These are phyloP conservation scores for Psittacula echo DNA, from an alignment of 2,797 vertebrate species.

Conservation along the genomic window DNA sequence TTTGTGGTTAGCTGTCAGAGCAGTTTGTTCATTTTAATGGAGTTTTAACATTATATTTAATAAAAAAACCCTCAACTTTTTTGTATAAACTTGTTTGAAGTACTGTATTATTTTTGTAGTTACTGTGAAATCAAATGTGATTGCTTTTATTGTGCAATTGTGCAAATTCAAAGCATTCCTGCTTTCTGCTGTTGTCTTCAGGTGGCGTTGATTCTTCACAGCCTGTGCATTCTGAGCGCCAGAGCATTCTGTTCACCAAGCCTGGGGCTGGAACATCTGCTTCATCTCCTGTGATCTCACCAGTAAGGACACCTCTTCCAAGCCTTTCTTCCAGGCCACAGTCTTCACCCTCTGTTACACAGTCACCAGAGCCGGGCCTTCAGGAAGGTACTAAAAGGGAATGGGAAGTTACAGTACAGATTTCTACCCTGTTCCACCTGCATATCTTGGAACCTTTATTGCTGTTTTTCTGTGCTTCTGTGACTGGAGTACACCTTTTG, in stretches of 20 bases:
- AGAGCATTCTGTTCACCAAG: slow-evolving; percentile 60
- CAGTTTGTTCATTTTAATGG: background rate
- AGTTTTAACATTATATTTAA: background rate
- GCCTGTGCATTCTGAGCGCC: slow-evolving; percentile 45
- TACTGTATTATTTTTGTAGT: background rate
- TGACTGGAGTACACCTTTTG: background rate
- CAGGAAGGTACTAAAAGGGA: slow-evolving; percentile 76
- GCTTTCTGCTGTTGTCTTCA: slow-evolving; percentile 33
- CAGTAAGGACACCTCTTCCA: slow-evolving; percentile 50
- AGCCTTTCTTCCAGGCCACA: slow-evolving; percentile 49
- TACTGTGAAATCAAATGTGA: background rate
- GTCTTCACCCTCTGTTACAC: slow-evolving; percentile 36
- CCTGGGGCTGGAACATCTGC: slow-evolving; percentile 35
- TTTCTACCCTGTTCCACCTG: background rate
- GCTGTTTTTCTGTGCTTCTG: background rate
- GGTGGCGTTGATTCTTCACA: slow-evolving; percentile 59
- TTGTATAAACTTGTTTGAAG: background rate
- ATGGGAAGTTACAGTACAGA: background rate
- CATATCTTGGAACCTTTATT: background rate
- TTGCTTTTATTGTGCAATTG: background rate
- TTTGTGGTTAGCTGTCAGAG: background rate
- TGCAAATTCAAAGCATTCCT: slow-evolving; percentile 18
- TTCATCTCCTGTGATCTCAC: slow-evolving; percentile 35
- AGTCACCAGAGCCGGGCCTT: slow-evolving; percentile 44
- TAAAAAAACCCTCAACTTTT: background rate